These are phyloP conservation scores for Eulemur albifrons DNA, from an alignment of 2,797 vertebrate genomes.

Conservation along the genomic window DNA sequence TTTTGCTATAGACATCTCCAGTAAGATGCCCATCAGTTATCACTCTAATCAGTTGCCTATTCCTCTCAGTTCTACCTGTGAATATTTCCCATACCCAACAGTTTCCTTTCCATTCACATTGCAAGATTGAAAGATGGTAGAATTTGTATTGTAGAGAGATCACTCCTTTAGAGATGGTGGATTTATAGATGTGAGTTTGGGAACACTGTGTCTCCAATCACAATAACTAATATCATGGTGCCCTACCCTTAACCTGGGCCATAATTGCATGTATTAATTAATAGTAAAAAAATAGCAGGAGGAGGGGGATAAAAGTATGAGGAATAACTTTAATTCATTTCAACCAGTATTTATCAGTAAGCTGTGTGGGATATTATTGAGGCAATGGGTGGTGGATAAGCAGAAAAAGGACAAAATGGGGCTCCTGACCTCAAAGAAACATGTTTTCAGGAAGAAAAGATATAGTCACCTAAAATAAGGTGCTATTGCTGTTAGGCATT, in stretches of 20 bases:
- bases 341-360: background rate
- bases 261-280: background rate
- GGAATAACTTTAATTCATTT: background rate
- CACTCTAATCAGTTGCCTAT: background rate
- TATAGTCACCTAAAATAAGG: background rate
- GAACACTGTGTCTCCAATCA: background rate
- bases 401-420: background rate
- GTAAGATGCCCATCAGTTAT: background rate
- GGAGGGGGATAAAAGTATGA: background rate
- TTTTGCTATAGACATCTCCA: background rate
- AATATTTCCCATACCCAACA: background rate
- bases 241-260: background rate
- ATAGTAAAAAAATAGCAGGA: background rate
- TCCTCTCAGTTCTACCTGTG: background rate
- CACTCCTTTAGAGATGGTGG: background rate
- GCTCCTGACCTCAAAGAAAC: background rate
- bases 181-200: background rate
- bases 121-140: background rate
- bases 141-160: background rate
- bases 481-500: background rate
- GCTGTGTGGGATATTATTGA: background rate
- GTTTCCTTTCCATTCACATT: background rate
- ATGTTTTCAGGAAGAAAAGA: background rate
- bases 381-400: background rate
- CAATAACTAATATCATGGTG: background rate